These are phyloP conservation scores for Lycodopsis pacificus DNA, from an alignment of 2,797 vertebrate genomes.

Conservation along the genomic window DNA sequence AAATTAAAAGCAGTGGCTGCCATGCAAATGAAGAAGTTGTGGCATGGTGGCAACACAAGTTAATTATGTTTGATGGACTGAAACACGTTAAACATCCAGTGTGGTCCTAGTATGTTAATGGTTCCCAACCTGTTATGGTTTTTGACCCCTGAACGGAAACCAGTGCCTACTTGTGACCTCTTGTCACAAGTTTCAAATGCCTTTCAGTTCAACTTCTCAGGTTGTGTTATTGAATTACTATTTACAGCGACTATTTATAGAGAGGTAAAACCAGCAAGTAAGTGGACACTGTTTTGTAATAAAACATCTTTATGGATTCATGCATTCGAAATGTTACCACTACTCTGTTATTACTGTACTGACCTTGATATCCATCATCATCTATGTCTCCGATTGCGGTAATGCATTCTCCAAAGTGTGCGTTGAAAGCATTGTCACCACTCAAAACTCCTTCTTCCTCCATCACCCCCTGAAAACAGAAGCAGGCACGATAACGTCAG, in stretches of 20 bases:
- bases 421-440: slow-evolving; percentile 91
- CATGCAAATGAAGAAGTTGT: not conserved
- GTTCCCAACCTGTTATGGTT: not conserved
- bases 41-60: not conserved
- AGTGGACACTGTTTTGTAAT: not conserved
- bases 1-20: slow-evolving; percentile 1
- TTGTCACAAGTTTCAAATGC: slow-evolving; percentile 15
- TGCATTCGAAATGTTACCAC: not conserved
- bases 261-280: not conserved
- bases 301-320: not conserved
- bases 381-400: slow-evolving; percentile 92
- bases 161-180: not conserved
- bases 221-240: slow-evolving; percentile 11
- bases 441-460: slow-evolving; percentile 88
- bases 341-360: slow-evolving; percentile 46
- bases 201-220: not conserved
- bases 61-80: slow-evolving; percentile 19
- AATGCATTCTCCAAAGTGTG: slow-evolving; percentile 96
- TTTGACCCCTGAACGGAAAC: slow-evolving; percentile 15
- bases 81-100: not conserved
- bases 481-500: slow-evolving; percentile 40
- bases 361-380: slow-evolving; percentile 96
- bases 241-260: not conserved
- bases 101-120: not conserved
- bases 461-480: slow-evolving; percentile 89